phyloP scores from a whole-genome alignment of 2,113 vertebrate genomes.

The Gallinago undulata region DNA sequence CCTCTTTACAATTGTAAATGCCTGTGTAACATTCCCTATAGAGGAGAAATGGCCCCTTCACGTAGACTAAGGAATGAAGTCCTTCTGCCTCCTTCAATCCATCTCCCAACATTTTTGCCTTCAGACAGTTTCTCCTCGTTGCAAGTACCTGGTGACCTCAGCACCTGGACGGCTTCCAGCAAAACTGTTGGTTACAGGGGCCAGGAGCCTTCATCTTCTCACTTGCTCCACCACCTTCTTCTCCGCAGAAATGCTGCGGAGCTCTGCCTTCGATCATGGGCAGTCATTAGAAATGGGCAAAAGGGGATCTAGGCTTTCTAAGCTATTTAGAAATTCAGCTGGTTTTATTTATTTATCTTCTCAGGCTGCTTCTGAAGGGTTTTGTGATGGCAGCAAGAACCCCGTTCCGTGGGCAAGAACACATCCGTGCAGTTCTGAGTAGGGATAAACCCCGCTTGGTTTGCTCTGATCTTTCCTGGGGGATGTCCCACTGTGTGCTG shows the following conservation, averaged over 20 bases:
- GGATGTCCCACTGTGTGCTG: neutral
- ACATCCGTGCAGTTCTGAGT: accelerated
- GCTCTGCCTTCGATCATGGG: neutral
- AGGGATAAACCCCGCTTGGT: neutral
- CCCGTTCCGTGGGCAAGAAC: neutral
- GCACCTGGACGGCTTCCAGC: neutral
- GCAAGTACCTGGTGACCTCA: neutral
- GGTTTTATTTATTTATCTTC: neutral
- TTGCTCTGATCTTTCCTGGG: neutral
- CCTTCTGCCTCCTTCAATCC: conserved; percentile 9
- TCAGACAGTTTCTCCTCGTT: conserved; percentile 13
- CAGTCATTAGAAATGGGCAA: neutral
- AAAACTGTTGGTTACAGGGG: neutral
- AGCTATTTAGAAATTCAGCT: neutral
- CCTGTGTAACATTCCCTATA: neutral
- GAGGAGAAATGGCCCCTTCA: neutral
- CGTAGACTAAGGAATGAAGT: neutral
- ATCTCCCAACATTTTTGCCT: neutral
- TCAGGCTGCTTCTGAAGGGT: neutral
- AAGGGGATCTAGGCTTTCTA: neutral
- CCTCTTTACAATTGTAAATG: neutral
- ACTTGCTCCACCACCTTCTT: neutral
- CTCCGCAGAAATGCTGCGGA: neutral
- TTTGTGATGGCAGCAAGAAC: neutral
- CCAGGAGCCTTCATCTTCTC: neutral